These are phyloP conservation scores for Burhinus bistriatus DNA, from an alignment of 2,113 vertebrate species.

Conservation along the genomic window DNA sequence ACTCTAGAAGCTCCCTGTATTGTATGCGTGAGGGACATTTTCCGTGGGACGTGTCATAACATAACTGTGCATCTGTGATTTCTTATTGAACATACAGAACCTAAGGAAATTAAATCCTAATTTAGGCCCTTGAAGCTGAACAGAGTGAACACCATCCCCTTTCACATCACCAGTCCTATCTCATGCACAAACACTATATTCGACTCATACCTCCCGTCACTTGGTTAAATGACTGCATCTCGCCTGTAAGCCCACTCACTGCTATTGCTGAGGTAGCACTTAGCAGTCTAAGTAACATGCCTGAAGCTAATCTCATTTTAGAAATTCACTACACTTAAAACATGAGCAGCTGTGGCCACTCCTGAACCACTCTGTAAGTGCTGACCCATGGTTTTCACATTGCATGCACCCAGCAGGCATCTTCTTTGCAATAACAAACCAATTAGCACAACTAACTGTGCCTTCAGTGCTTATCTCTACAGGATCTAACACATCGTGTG, in stretches of 20 bases:
- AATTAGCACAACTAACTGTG: not conserved
- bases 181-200: not conserved
- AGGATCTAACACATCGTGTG: not conserved
- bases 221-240: not conserved
- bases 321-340: not conserved
- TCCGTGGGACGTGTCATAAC: fast-evolving
- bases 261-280: not conserved
- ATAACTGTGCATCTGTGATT: not conserved
- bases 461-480: not conserved
- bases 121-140: not conserved
- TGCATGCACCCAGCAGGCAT: not conserved
- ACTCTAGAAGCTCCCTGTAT: not conserved
- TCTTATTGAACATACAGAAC: not conserved
- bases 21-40: not conserved
- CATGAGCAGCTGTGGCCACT: not conserved
- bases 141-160: not conserved
- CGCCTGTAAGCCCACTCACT: not conserved
- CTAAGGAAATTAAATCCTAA: not conserved
- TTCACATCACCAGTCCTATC: not conserved
- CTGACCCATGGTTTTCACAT: not conserved
- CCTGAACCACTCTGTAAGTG: not conserved
- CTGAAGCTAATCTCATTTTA: not conserved
- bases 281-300: not conserved
- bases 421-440: not conserved
- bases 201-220: not conserved